Conservation (phyloP, 2,113 vertebrate genomes). For the Camelus dromedarius region DNA sequence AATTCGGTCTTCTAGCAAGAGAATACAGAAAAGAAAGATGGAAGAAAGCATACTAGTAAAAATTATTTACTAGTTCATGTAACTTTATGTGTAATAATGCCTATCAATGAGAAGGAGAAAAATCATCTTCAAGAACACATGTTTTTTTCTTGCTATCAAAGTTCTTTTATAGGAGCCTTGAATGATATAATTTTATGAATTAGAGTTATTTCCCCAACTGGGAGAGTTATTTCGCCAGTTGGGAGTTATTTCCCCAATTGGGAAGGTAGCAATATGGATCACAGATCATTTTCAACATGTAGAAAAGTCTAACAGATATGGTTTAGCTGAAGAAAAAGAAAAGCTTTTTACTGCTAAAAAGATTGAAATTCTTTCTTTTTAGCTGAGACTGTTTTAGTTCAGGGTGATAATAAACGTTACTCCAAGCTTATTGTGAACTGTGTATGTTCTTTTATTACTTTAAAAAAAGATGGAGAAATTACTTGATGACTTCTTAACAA, state of each 20-base stretch:
- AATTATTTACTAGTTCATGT: background rate
- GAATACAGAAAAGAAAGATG: background rate
- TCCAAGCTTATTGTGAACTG: background rate
- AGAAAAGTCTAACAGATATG: slow-evolving; percentile 21
- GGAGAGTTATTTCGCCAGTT: background rate
- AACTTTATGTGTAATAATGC: background rate
- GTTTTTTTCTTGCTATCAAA: background rate
- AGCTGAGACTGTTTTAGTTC: background rate
- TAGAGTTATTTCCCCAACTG: background rate
- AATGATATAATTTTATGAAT: background rate
- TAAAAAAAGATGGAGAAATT: background rate
- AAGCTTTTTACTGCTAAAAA: background rate
- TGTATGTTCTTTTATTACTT: background rate
- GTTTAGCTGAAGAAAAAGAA: background rate
- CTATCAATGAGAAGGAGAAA: background rate
- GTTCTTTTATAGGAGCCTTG: background rate
- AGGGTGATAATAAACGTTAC: background rate
- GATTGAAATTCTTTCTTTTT: background rate
- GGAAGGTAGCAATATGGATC: background rate
- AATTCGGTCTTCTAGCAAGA: background rate
- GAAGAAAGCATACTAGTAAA: background rate
- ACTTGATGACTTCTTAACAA: slow-evolving; percentile 6
- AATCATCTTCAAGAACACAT: background rate
- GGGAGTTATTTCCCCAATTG: background rate
- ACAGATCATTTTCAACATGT: background rate